These are phyloP conservation scores for Drosophila nigritarsus DNA, from an alignment of 2,888 invertebrate species.

Conservation along the genomic window DNA sequence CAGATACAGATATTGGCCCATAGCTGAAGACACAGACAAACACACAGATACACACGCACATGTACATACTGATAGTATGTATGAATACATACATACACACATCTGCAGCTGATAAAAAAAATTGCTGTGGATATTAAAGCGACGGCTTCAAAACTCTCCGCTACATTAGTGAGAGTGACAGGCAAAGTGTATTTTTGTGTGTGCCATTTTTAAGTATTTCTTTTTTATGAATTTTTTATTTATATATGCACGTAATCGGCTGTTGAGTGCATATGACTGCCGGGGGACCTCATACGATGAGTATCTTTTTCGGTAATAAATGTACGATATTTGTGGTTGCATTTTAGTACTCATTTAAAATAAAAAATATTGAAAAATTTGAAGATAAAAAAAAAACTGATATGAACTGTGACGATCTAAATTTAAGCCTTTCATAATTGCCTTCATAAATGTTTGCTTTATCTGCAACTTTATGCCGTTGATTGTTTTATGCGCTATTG, in stretches of 20 bases:
- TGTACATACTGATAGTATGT: conserved; percentile 25
- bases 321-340: conserved; percentile 14
- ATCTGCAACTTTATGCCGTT: not conserved
- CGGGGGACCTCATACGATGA: conserved; percentile 39
- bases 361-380: conserved; percentile 1
- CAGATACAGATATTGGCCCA: conserved; percentile 41
- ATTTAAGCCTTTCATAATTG: conserved; percentile 1
- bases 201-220: conserved; percentile 34
- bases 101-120: conserved; percentile 47
- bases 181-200: conserved; percentile 10
- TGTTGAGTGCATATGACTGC: conserved; percentile 62
- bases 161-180: conserved; percentile 40
- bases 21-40: conserved; percentile 16
- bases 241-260: conserved; percentile 51
- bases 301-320: conserved; percentile 13
- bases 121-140: conserved; percentile 56
- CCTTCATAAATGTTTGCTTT: not conserved
- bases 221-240: conserved; percentile 62
- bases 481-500: not conserved
- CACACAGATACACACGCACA: conserved; percentile 8
- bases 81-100: not conserved
- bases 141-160: conserved; percentile 26
- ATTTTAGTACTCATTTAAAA: conserved; percentile 11
- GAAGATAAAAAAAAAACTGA: not conserved
- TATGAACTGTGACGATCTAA: not conserved